Evolutionary conservation across 2,797 vertebrate genomes (phyloP).

Genomic region (Sebastes hopkinsi): DNA sequence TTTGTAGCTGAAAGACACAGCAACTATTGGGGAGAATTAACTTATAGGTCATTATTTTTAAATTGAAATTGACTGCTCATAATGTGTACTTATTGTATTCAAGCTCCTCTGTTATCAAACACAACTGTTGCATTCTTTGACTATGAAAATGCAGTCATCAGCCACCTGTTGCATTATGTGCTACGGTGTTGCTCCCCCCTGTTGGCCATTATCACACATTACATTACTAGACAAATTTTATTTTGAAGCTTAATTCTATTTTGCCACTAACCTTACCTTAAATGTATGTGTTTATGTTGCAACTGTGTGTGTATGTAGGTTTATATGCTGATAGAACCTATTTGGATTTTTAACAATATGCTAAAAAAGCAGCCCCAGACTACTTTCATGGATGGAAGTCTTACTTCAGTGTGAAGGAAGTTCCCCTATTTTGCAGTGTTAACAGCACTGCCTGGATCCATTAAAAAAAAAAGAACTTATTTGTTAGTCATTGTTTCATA

Average conservation of each 20-base stretch:
- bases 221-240: background rate
- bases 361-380: background rate
- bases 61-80: background rate
- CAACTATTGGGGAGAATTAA: background rate
- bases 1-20: background rate
- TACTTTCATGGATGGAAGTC: background rate
- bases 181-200: constrained; percentile 52
- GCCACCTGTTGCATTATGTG: constrained; percentile 37
- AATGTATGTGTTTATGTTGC: background rate
- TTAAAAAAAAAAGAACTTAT: background rate
- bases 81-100: background rate
- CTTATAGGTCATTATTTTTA: background rate
- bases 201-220: constrained; percentile 22
- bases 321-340: background rate
- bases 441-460: background rate
- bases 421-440: background rate
- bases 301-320: background rate
- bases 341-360: fast-evolving
- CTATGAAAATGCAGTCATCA: background rate
- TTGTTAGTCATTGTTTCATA: background rate
- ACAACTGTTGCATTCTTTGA: background rate
- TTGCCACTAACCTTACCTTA: too few relatives aligned
- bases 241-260: too few relatives aligned
- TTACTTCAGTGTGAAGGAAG: background rate
- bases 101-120: background rate